Conservation (phyloP, 2,888 invertebrate species). For the Chrysolina oricalcia region DNA sequence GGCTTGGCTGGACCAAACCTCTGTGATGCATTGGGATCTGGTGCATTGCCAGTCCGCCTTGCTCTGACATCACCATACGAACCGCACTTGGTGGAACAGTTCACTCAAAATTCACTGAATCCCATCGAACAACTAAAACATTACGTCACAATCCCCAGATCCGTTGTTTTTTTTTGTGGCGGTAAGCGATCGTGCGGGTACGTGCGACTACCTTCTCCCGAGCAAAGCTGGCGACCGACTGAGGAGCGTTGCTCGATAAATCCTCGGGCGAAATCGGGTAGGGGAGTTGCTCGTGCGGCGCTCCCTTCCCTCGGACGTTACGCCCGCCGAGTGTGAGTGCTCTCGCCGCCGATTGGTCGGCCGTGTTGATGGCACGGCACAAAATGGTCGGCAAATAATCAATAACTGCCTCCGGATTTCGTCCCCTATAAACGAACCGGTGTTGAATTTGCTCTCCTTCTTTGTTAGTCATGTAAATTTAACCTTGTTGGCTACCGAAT, state of each 20-base stretch:
- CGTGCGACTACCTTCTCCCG: conserved; percentile 10
- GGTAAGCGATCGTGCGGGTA: background rate
- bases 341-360: conserved; percentile 63
- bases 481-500: conserved; percentile 59
- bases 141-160: conserved; percentile 30
- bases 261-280: conserved; percentile 57
- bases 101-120: conserved; percentile 53
- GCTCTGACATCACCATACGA: conserved; percentile 80
- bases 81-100: conserved; percentile 64
- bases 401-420: conserved; percentile 61
- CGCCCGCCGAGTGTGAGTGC: conserved; percentile 59
- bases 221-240: conserved; percentile 38
- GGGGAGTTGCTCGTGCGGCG: conserved; percentile 54
- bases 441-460: conserved; percentile 59
- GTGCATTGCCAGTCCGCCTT: conserved; percentile 79
- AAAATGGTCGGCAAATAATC: conserved; percentile 71
- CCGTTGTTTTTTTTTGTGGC: conserved; percentile 3
- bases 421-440: conserved; percentile 31
- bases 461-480: conserved; percentile 66
- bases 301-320: conserved; percentile 45
- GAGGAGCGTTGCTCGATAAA: conserved; percentile 44
- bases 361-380: conserved; percentile 64
- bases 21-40: conserved; percentile 76
- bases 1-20: conserved; percentile 77
- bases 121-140: conserved; percentile 43